Base-by-base conservation (phyloP, 2,888 invertebrate species). In the Nebria brevicollis region DNA sequence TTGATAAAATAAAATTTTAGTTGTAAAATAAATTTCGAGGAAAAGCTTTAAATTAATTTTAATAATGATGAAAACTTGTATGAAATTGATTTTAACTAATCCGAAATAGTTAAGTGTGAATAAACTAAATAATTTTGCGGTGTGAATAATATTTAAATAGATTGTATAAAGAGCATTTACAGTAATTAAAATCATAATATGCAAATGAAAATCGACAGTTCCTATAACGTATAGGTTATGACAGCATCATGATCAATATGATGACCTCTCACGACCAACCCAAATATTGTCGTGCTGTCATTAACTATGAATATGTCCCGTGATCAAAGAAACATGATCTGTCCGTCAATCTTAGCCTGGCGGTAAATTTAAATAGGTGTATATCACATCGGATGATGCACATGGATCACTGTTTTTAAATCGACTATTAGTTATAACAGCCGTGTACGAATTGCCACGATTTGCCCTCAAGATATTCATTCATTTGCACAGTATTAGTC, bases 241-340 rank as follows among this genome's bases (percentile, higher is more conserved):
- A n/a, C 73, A 42, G 41, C 42, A 73, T 11, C 26, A 41, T 42
- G 13, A 73, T 41, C 26, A 26, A 70, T 34, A 34, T 6, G 66
- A 64, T 79, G 79, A 79, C 79, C 79, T 79, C 79, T 79, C 79
- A 79, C 79, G 79, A 79, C 73, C 79, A 79, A 79, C 79, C 79
- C 79, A 74, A 79, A 79, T 79, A 79, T 79, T 79, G 79, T 79
- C 79, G 79, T 79, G 79, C 74, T 79, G 75, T 79, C 79, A 74
- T 79, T 79, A 79, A 73, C 65, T 74, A 79, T 66, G 66, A 43
- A 43, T 74, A 25, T 70, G 34, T 25, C 15, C 42, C 34, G 15
- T 26, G 34, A 15, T 72, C 34, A 34, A 34, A 34, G 41, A 66
- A 42, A 20, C 11, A 79, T 79, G 79, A 79, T 79, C 79, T 79